These are phyloP conservation scores for Papio anubis DNA, from an alignment of 2,113 vertebrate species.

Conservation along the genomic window DNA sequence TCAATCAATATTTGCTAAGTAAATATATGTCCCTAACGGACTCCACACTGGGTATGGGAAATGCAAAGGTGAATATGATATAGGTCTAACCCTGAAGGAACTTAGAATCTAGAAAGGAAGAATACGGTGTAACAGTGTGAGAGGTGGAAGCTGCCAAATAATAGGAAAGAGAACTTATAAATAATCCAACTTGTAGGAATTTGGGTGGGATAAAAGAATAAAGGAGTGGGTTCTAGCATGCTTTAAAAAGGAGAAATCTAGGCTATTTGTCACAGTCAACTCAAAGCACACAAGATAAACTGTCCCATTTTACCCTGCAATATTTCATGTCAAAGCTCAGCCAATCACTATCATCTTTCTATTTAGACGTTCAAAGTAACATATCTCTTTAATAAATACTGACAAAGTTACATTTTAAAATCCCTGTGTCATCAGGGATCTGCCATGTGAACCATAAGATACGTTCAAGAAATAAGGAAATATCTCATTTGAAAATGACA, in stretches of 20 bases:
- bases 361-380: neutral
- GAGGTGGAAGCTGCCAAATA: neutral
- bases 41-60: rapidly evolving
- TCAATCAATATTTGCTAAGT: neutral
- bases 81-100: neutral
- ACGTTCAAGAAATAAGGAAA: neutral
- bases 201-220: neutral
- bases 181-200: neutral
- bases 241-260: neutral
- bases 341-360: neutral
- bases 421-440: neutral
- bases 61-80: neutral
- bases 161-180: neutral
- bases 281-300: neutral
- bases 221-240: neutral
- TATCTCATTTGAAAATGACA: neutral
- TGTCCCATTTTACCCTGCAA: neutral
- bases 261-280: neutral
- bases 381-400: neutral
- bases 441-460: neutral
- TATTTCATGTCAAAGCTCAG: neutral
- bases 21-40: neutral
- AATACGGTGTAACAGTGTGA: rapidly evolving
- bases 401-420: neutral
- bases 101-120: neutral